Conservation (phyloP, 2,113 vertebrate species). For the Menura novaehollandiae region DNA sequence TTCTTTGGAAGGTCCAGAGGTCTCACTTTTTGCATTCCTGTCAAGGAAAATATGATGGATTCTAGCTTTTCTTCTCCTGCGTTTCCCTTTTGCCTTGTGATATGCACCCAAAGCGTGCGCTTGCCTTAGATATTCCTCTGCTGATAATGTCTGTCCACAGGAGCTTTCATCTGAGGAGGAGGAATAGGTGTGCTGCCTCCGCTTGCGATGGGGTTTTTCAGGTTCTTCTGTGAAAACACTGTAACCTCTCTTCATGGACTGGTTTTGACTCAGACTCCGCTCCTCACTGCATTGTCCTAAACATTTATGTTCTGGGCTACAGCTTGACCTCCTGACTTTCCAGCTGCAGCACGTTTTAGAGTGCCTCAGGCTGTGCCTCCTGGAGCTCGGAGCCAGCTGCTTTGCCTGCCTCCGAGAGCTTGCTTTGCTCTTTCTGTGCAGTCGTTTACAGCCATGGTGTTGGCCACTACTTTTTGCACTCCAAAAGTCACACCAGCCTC, state of each 20-base stretch:
- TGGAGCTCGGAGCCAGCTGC: neutral
- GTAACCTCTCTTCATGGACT: slow-evolving; percentile 70
- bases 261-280: slow-evolving; percentile 35
- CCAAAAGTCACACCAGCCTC: neutral
- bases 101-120: neutral
- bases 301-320: slow-evolving; percentile 37
- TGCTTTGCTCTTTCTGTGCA: neutral
- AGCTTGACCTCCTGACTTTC: slow-evolving; percentile 9
- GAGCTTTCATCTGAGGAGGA: slow-evolving; percentile 68
- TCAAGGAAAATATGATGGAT: neutral
- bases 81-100: slow-evolving; percentile 63
- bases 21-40: neutral
- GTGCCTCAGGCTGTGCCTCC: slow-evolving; percentile 30
- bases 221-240: slow-evolving; percentile 52
- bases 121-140: slow-evolving; percentile 20
- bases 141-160: neutral
- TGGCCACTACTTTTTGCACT: neutral
- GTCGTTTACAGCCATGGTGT: neutral
- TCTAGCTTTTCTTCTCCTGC: slow-evolving; percentile 53
- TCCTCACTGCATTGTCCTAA: slow-evolving; percentile 3
- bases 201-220: slow-evolving; percentile 60
- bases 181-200: slow-evolving; percentile 50
- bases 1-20: neutral
- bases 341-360: slow-evolving; percentile 52
- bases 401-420: slow-evolving; percentile 27